phyloP scores from a whole-genome alignment of 1,140 invertebrate genomes.

The Neotoxoptera formosana region DNA sequence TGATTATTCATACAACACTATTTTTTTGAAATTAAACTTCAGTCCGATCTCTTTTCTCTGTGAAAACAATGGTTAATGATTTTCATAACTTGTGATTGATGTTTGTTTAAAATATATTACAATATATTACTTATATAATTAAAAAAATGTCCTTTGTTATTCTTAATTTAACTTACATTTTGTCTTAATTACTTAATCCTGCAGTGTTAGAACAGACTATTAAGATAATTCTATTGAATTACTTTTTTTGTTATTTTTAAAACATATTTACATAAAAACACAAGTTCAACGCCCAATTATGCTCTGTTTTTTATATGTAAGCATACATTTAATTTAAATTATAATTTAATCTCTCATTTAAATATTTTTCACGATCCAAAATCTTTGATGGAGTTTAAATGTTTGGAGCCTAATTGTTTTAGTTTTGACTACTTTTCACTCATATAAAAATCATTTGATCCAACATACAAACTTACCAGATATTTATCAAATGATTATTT shows the following conservation, averaged over 20 bases:
- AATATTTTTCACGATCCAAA: slow-evolving; percentile 5
- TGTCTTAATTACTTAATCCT: background rate
- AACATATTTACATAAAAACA: background rate
- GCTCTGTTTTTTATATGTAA: background rate
- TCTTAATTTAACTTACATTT: background rate
- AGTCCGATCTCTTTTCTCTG: background rate
- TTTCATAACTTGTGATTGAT: background rate
- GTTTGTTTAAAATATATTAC: background rate
- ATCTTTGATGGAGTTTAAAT: background rate
- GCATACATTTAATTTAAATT: background rate
- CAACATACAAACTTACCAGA: background rate
- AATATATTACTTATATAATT: background rate
- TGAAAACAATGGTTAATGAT: background rate
- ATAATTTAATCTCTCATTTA: background rate
- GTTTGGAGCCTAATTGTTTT: background rate
- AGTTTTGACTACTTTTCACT: background rate
- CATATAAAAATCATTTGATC: slow-evolving; percentile 1
- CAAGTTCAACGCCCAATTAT: background rate
- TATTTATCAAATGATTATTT: background rate
- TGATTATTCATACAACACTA: background rate
- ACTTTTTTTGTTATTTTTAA: too few relatives aligned
- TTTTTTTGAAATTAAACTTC: background rate
- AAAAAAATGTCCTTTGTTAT: too few relatives aligned
- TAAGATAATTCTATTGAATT: too few relatives aligned
- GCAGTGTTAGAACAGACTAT: too few relatives aligned